Conservation (phyloP, 2,797 vertebrate genomes). For the Arnoldichthys spilopterus region DNA sequence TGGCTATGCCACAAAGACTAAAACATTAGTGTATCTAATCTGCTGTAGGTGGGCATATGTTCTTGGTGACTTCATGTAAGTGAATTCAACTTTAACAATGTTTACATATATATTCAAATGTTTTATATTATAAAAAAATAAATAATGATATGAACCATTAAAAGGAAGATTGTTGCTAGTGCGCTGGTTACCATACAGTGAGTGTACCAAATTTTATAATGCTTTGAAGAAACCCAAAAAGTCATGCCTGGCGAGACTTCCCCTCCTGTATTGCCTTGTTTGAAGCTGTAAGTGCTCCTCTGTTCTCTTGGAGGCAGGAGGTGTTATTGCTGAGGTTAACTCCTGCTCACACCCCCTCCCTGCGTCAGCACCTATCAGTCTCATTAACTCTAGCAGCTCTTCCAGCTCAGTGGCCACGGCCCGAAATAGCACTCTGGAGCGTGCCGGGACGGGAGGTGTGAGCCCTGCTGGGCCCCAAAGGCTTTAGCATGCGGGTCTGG, state of each 20-base stretch:
- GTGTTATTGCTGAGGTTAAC: slow-evolving; percentile 45
- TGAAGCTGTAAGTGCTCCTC: slow-evolving; percentile 64
- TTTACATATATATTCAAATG: too few relatives aligned
- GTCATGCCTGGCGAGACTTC: slow-evolving; percentile 19
- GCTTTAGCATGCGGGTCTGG: slow-evolving; percentile 53
- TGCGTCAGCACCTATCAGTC: slow-evolving; percentile 60
- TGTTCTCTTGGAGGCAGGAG: slow-evolving; percentile 54
- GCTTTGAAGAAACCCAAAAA: slow-evolving; percentile 27
- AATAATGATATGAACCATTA: not conserved
- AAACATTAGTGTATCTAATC: not conserved
- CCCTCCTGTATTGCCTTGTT: slow-evolving; percentile 46
- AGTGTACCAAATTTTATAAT: slow-evolving; percentile 3
- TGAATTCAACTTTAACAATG: too few relatives aligned
- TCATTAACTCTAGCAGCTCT: slow-evolving; percentile 67
- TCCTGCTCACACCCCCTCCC: slow-evolving; percentile 46
- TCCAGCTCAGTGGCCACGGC: slow-evolving; percentile 53
- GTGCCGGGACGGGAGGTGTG: slow-evolving; percentile 33
- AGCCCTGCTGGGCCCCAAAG: slow-evolving; percentile 29
- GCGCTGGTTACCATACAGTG: not conserved
- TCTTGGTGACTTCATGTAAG: not conserved
- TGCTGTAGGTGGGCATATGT: not conserved
- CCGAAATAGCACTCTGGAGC: slow-evolving; percentile 45
- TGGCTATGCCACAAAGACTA: not conserved
- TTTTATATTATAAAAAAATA: not conserved
- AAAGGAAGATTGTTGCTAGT: not conserved